These are phyloP conservation scores for Pao palembangensis DNA, from an alignment of 2,113 vertebrate genomes.

Conservation along the genomic window DNA sequence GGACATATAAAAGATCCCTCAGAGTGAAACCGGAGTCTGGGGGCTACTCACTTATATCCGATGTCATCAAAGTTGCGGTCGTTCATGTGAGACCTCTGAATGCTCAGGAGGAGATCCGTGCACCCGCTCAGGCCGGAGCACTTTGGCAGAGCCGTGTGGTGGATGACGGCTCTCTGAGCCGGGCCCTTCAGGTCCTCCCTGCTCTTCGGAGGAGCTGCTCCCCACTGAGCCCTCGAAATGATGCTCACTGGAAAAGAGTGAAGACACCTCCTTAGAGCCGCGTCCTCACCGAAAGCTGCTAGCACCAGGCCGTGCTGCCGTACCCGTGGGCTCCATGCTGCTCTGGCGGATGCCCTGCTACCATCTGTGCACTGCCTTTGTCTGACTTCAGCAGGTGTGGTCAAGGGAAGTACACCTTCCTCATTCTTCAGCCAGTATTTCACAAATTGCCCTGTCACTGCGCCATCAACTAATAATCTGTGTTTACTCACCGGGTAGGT, in stretches of 20 bases:
- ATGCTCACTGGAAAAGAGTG: conserved; percentile 31
- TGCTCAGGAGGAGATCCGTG: conserved; percentile 31
- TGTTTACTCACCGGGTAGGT: neutral
- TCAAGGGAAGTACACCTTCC: conserved; percentile 42
- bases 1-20: neutral
- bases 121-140: conserved; percentile 36
- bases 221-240: conserved; percentile 57
- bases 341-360: neutral
- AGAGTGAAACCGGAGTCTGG: neutral
- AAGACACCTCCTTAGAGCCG: neutral
- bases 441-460: neutral
- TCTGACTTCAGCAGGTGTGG: conserved; percentile 45
- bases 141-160: conserved; percentile 65
- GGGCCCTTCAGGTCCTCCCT: conserved; percentile 26
- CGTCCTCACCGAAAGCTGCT: neutral
- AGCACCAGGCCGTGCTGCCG: neutral
- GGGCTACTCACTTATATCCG: conserved; percentile 74
- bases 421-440: conserved; percentile 5
- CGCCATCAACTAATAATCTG: no score
- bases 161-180: conserved; percentile 59
- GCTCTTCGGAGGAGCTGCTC: conserved; percentile 42
- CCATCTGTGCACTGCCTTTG: conserved; percentile 3
- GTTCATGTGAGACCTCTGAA: conserved; percentile 65
- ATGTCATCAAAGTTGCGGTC: conserved; percentile 70
- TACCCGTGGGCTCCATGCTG: conserved; percentile 47